phyloP scores from a whole-genome alignment of 1,140 invertebrate genomes.

The Drosophila santomea region DNA sequence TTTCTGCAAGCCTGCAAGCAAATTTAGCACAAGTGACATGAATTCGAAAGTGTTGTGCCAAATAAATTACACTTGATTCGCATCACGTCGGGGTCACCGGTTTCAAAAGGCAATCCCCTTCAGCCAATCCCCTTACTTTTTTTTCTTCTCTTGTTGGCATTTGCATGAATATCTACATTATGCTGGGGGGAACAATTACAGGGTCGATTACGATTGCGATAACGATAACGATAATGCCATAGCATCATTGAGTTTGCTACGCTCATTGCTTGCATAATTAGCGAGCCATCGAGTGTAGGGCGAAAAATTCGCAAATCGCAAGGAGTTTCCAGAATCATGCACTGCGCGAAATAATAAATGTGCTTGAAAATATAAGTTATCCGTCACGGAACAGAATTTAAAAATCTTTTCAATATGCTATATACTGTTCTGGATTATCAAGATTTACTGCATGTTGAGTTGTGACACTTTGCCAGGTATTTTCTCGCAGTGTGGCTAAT shows the following conservation, averaged over 20 bases:
- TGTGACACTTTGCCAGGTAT: not conserved
- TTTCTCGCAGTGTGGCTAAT: slow-evolving; percentile 19
- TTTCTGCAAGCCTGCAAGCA: not conserved
- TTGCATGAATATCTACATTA: slow-evolving; percentile 14
- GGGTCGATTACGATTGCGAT: slow-evolving; percentile 35
- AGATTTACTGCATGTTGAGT: too few relatives aligned
- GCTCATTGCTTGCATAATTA: slow-evolving; percentile 34
- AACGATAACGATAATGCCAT: slow-evolving; percentile 36
- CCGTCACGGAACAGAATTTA: too few relatives aligned
- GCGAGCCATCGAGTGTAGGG: not conserved
- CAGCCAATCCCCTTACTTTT: not conserved
- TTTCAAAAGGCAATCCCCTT: slow-evolving; percentile 11
- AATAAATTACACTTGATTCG: slow-evolving; percentile 6
- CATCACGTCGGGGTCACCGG: slow-evolving; percentile 13
- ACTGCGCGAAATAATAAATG: not conserved
- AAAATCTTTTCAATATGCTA: too few relatives aligned
- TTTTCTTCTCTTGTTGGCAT: not conserved
- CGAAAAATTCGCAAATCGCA: slow-evolving; percentile 1
- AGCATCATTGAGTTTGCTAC: slow-evolving; percentile 35
- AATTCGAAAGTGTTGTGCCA: not conserved
- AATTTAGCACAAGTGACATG: not conserved
- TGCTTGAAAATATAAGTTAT: too few relatives aligned
- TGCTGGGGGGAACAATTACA: slow-evolving; percentile 14
- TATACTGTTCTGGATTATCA: too few relatives aligned
- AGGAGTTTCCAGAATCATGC: not conserved